Conservation (phyloP, 2,888 invertebrate species). For the Drosophila percnosoma region DNA sequence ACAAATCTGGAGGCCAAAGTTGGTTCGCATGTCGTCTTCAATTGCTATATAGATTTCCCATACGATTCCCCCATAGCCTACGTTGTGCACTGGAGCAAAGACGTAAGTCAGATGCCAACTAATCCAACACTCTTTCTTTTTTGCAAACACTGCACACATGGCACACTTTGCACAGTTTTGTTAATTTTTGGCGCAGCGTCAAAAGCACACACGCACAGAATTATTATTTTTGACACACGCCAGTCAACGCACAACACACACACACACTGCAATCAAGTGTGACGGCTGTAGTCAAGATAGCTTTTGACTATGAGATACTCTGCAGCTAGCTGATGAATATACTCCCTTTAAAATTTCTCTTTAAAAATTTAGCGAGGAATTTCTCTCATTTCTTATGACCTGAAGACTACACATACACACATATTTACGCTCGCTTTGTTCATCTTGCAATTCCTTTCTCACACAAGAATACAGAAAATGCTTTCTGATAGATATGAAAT, state of each 20-base stretch:
- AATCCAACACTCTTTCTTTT: not conserved
- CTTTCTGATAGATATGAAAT: not conserved
- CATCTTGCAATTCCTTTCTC: not conserved
- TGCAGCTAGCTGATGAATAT: not conserved
- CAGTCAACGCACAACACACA: slow-evolving; percentile 2
- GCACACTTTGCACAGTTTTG: not conserved
- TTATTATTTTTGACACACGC: slow-evolving; percentile 29
- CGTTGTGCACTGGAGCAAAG: slow-evolving; percentile 95
- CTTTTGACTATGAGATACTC: not conserved
- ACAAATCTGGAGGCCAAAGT: slow-evolving; percentile 85
- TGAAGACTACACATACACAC: not conserved
- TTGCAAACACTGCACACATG: not conserved
- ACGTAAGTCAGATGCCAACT: slow-evolving; percentile 87
- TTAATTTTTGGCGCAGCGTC: not conserved
- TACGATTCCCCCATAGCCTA: slow-evolving; percentile 94
- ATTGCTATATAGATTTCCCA: slow-evolving; percentile 91
- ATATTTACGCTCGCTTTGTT: not conserved
- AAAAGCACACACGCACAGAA: not conserved
- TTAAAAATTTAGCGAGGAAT: not conserved
- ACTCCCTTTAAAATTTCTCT: not conserved
- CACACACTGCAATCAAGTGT: slow-evolving; percentile 44
- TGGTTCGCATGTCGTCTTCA: slow-evolving; percentile 85
- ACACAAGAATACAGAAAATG: not conserved
- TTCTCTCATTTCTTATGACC: not conserved
- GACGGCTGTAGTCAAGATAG: not conserved